A percentile compares a stretch with the other conserved stretches of the same genome.
phyloP scores from a whole-genome alignment of 2,797 vertebrate species.

The Sebastes variabilis region DNA sequence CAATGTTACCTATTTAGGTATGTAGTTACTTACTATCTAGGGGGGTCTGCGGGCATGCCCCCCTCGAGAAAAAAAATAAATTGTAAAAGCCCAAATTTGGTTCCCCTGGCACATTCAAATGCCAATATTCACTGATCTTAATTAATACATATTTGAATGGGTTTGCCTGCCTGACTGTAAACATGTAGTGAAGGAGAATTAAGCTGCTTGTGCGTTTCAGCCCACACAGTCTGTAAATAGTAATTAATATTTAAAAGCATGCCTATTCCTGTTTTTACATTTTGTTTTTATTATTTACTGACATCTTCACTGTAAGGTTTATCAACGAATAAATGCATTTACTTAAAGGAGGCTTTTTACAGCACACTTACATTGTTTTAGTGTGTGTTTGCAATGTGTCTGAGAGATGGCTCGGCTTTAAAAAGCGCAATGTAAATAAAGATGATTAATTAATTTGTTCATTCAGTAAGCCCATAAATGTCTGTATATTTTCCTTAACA shows the following conservation, averaged over 20 bases:
- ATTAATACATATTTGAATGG: background rate
- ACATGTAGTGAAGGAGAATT: background rate
- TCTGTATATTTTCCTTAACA: background rate
- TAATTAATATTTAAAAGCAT: background rate
- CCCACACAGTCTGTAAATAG: background rate
- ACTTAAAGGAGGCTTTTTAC: too few relatives aligned
- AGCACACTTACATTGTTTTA: background rate
- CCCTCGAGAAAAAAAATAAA: too few relatives aligned
- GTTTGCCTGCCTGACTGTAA: background rate
- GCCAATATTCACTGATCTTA: background rate
- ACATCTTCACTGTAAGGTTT: too few relatives aligned
- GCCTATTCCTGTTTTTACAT: background rate
- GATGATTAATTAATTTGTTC: background rate
- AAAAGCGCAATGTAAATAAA: background rate
- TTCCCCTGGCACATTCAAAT: background rate
- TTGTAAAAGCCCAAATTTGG: background rate
- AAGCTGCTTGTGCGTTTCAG: background rate
- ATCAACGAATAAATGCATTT: too few relatives aligned
- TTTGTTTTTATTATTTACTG: background rate
- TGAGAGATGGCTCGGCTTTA: background rate
- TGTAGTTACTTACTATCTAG: fast-evolving
- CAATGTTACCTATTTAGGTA: too few relatives aligned
- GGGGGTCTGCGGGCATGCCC: too few relatives aligned
- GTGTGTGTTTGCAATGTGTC: background rate
- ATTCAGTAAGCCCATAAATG: too few relatives aligned